Percentiles rank a stretch among this genome's conserved stretches.
Evolutionary conservation across 2,113 vertebrate species (phyloP).

Genomic region (Clarias batrachus): DNA sequence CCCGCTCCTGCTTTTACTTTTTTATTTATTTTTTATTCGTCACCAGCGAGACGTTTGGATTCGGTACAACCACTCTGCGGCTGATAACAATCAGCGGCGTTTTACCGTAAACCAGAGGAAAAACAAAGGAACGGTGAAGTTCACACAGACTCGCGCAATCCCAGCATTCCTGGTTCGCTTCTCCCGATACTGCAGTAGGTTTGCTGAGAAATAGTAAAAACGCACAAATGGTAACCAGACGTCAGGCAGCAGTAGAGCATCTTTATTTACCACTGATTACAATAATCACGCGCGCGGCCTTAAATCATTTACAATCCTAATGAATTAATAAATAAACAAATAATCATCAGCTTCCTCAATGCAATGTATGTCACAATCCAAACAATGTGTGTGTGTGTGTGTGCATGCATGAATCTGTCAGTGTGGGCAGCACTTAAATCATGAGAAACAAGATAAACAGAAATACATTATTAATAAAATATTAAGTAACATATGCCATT

Average conservation of each 20-base stretch:
- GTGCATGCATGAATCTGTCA: neutral
- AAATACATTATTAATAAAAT: neutral
- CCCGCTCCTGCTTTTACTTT: neutral
- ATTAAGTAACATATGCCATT: neutral
- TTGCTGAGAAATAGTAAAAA: neutral
- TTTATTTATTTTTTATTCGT: no score
- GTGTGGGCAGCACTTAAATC: neutral
- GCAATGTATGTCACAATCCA: neutral
- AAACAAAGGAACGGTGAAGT: neutral
- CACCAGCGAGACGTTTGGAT: neutral
- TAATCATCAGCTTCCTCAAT: neutral
- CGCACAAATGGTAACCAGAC: no score
- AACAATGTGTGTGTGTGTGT: neutral
- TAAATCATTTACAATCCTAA: no score
- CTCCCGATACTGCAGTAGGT: neutral
- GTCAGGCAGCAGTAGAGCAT: no score
- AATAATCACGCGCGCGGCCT: no score
- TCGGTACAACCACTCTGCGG: neutral
- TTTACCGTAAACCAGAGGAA: neutral
- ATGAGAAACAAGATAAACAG: neutral
- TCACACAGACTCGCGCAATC: neutral
- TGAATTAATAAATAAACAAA: no score
- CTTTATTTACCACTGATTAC: no score
- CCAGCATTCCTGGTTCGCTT: neutral
- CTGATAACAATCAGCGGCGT: no score